These are phyloP conservation scores for Monochamus alternatus DNA, from an alignment of 2,888 invertebrate genomes.

Conservation along the genomic window DNA sequence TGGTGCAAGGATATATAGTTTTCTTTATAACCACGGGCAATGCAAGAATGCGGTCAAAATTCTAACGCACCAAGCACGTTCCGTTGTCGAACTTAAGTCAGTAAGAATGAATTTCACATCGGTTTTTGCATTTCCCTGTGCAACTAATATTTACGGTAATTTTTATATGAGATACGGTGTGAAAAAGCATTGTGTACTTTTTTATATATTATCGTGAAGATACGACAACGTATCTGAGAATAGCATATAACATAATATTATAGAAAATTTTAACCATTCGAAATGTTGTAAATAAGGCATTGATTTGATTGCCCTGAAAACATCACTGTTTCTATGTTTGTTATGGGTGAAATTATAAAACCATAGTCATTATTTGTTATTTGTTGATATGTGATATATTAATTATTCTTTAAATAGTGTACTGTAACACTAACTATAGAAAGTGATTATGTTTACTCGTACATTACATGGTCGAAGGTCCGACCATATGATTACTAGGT, in stretches of 20 bases:
- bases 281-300: conserved; percentile 20
- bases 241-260: conserved; percentile 14
- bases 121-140: neutral
- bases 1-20: neutral
- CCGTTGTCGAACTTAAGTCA: too few relatives aligned
- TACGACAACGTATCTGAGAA: conserved; percentile 22
- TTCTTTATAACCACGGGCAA: neutral
- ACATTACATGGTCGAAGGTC: too few relatives aligned
- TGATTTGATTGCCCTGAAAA: conserved; percentile 7
- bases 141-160: neutral
- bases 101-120: neutral
- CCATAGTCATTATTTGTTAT: conserved; percentile 29
- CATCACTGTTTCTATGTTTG: conserved; percentile 23
- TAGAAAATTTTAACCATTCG: neutral
- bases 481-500: too few relatives aligned
- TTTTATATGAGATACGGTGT: neutral
- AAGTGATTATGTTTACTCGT: too few relatives aligned
- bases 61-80: too few relatives aligned
- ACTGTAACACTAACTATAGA: neutral
- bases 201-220: conserved; percentile 14
- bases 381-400: conserved; percentile 30
- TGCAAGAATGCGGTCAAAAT: conserved; percentile 1
- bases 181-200: neutral
- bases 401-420: conserved; percentile 13
- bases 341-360: conserved; percentile 25